A percentile compares a stretch with the other conserved stretches of the same genome.
phyloP scores from a whole-genome alignment of 2,888 invertebrate genomes.

The Pammene aurita region DNA sequence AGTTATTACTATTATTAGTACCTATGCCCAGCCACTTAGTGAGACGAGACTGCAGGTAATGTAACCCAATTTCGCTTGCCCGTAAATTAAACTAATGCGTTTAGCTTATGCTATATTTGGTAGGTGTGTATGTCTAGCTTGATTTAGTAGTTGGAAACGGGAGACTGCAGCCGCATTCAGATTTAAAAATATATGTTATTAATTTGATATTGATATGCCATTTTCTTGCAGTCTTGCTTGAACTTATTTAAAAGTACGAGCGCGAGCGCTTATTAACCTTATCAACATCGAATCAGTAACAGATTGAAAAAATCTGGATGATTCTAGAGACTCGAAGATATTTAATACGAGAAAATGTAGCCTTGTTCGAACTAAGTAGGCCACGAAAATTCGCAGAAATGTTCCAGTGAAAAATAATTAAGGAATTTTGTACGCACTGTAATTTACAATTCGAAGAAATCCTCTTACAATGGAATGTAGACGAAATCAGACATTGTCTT shows the following conservation, averaged over 20 bases:
- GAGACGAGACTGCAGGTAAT: constrained; percentile 20
- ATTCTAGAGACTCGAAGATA: too few relatives aligned
- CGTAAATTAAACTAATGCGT: constrained; percentile 31
- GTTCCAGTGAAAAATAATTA: not conserved
- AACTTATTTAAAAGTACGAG: too few relatives aligned
- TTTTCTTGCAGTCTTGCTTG: too few relatives aligned
- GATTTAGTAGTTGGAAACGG: constrained; percentile 20
- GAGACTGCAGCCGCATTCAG: not conserved
- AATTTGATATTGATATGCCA: too few relatives aligned
- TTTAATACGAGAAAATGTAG: constrained; percentile 10
- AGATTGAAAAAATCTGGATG: not conserved
- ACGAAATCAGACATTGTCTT: not conserved
- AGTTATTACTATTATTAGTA: constrained; percentile 37
- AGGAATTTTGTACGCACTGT: not conserved
- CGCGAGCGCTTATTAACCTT: too few relatives aligned
- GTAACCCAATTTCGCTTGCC: constrained; percentile 29
- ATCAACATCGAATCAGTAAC: not conserved
- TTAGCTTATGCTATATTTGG: constrained; percentile 10
- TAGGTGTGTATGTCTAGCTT: constrained; percentile 6
- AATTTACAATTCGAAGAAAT: not conserved
- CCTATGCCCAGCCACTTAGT: constrained; percentile 38
- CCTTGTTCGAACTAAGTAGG: constrained; percentile 5
- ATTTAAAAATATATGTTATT: too few relatives aligned
- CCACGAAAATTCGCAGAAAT: not conserved
- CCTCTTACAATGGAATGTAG: not conserved